Percentiles rank a stretch among this genome's conserved stretches.
These are phyloP conservation scores for Teleogryllus oceanicus DNA, from an alignment of 2,888 invertebrate genomes.

Conservation along the genomic window DNA sequence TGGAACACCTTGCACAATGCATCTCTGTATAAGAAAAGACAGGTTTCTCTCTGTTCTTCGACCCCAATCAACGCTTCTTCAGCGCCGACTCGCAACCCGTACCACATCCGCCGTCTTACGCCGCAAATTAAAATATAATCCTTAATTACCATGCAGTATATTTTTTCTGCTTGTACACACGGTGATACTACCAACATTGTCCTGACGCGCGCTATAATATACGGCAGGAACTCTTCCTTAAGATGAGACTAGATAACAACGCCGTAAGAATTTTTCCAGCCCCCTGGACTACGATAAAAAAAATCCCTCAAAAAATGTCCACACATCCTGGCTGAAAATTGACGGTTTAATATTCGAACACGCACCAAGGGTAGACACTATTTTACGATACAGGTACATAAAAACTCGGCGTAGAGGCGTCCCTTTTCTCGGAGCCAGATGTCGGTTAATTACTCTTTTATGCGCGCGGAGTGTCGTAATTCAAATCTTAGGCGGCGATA, in stretches of 20 bases:
- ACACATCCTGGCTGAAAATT: constrained; percentile 18
- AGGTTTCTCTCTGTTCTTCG: too few relatives aligned
- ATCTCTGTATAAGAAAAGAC: too few relatives aligned
- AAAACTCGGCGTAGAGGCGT: not conserved
- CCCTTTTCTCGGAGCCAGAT: not conserved
- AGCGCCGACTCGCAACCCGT: too few relatives aligned
- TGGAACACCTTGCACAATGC: too few relatives aligned
- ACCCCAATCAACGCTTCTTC: too few relatives aligned
- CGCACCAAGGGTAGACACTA: not conserved
- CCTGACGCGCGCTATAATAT: not conserved
- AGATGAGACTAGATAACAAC: not conserved
- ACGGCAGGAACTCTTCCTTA: not conserved
- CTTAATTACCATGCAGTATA: not conserved
- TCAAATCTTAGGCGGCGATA: constrained; percentile 9
- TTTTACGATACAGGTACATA: constrained; percentile 7
- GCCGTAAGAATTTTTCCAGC: not conserved
- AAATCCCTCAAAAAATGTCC: constrained; percentile 18
- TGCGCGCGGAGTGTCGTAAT: constrained; percentile 2
- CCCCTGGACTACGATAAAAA: not conserved
- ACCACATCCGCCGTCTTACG: too few relatives aligned
- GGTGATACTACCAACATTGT: not conserved
- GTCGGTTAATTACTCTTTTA: constrained; percentile 18
- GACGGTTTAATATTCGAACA: constrained; percentile 18
- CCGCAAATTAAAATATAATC: not conserved
- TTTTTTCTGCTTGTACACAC: not conserved